Evolutionary conservation across 2,888 invertebrate genomes (phyloP), one percentile per base, ranked within the genome.

Genomic region (Mactromeris polynyma): DNA sequence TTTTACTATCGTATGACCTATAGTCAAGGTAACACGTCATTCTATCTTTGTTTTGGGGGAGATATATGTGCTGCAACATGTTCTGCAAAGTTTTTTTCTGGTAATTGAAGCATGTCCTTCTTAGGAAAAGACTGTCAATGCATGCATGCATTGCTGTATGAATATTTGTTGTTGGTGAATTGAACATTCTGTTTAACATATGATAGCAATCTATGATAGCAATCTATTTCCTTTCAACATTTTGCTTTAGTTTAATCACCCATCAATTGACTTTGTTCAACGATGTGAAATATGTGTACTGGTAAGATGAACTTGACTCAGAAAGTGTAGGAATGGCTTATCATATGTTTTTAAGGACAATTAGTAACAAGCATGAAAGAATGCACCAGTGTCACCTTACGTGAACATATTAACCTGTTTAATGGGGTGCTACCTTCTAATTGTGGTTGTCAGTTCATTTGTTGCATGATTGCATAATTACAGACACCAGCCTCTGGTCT

Each of bases 401-500:
- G 4, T 26, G 58, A 64, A 64, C 58, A 64, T n/a, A 64, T 64
- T 64, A 21, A 64, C 58, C 58, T 33, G 36, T 33, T 33, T 33
- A 73, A 33, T 73, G 73, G 17, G 11, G 73, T 36, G 36, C 19
- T 17, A 2, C 73, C 73, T 17, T 73, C 73, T 73, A 73, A 73
- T 73, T 64, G 26, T n/a, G 26, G 11, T 26, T 64, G 58, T 64
- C 58, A 64, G 9, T 9, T n/a, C 26, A 64, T 64, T 46, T 26
- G 58, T 73, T 73, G 31, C 73, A 73, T 73, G 73, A 26, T 36
- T 73, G 33, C 36, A 33, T 73, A 73, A 73, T 73, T 73, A 73
- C 19, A 19, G 33, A 36, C 58, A 64, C 58, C n/a, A n/a, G 26
- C 9, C 11, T 42, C 42, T 9, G n/a, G 17, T 64, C 58, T 64